Evolutionary conservation across 2,888 invertebrate species (phyloP), one percentile per base, ranked within the genome.

Genomic region (Idaea aversata): DNA sequence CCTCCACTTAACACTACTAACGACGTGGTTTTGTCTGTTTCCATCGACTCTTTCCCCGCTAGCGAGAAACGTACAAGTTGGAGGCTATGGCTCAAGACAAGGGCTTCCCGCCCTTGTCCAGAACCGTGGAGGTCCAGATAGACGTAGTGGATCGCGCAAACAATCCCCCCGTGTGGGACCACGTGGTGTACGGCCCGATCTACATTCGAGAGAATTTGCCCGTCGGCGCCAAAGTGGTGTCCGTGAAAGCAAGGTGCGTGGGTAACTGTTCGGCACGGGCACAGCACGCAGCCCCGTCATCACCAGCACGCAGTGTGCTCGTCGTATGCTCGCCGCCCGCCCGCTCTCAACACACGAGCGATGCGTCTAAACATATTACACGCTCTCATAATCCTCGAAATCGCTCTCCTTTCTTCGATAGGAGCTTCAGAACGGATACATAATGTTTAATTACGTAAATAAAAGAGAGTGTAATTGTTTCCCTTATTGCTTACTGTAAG

Each of bases 81-180:
- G 97, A 97, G 95, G 98, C 99, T 93, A 98, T 97, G 95, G 99
- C 99, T 94, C 96, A 98, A 95, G 99, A 99, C 95, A 98, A 97
- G 95, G 99, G 99, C 91, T 97, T 95, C 93, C 98, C 98, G 92
- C 96, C 98, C 94, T 96, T 98, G 94, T 97, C 97, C 93, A 96
- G 98, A 94, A 97, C 97, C 92, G 99, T 98, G 94, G 98, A 98
- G 94, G 98, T 99, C 94, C 98, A 98, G 94, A 98, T 99, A 94
- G 98, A 98, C 95, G 98, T 99, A 94, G 98, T 98, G 94, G 98
- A 98, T 95, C 96, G 97, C 94, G 98, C 97, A 88, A 98, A 97
- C 96, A 99, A 98, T 96, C 98, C 97, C 94, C 98, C 97, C 93
- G 97, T 97, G 93, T 98, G 98, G 98, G 98, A 97, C 95, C 97